These are phyloP conservation scores for Diploptera punctata DNA, from an alignment of 2,888 invertebrate species.

Conservation along the genomic window DNA sequence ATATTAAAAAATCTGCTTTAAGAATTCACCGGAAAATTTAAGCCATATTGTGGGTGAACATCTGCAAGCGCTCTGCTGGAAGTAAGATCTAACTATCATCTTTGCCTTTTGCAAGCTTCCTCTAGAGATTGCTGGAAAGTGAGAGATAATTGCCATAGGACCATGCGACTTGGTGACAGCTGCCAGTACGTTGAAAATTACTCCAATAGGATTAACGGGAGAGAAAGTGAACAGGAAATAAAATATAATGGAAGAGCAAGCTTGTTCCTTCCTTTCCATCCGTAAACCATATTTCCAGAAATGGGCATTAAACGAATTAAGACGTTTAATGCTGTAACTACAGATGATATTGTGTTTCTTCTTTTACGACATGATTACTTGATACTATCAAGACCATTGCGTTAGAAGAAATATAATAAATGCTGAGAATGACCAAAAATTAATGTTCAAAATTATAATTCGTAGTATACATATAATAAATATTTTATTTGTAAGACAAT, in stretches of 20 bases:
- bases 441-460: no score
- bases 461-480: no score
- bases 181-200: conserved; percentile 36
- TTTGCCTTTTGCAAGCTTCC: background rate
- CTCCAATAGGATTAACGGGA: conserved; percentile 37
- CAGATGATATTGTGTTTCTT: background rate
- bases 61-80: no score
- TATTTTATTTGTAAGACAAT: no score
- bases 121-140: conserved; percentile 35
- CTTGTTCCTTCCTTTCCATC: background rate
- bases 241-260: conserved; percentile 11
- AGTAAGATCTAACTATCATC: background rate
- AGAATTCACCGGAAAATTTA: no score
- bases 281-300: background rate
- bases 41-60: no score
- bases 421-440: no score
- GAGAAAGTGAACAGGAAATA: conserved; percentile 3
- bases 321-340: background rate
- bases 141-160: conserved; percentile 36
- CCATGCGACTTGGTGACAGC: conserved; percentile 36
- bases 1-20: no score
- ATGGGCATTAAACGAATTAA: background rate
- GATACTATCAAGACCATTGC: no score
- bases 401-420: no score
- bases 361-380: no score